Evolutionary conservation across 2,888 invertebrate species (phyloP), one percentile per base, ranked within the genome.

Genomic region (Cinara cedri): DNA sequence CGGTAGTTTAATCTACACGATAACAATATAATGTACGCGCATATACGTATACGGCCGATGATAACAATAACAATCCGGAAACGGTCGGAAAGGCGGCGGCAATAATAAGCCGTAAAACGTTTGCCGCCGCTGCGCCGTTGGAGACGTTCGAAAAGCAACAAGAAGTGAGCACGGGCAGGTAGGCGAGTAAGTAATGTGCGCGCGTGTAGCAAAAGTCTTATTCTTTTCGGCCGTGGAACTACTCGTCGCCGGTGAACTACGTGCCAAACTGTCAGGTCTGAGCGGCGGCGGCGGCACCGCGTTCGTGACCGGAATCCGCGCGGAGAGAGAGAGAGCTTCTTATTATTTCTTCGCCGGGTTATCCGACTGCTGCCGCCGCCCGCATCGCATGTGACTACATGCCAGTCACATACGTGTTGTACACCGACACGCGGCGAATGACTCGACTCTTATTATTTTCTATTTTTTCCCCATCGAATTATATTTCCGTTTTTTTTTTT

Each of bases 231-330:
- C 34, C 24, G 11, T n/a, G n/a, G n/a, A n/a, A n/a, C n/a, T n/a
- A n/a, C n/a, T n/a, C n/a, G n/a, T n/a, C n/a, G n/a, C n/a, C n/a
- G n/a, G 26, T 9, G 19, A 14, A 19, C 21, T 4, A 46, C 9
- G 16, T 10, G 16, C 46, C 19, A 11, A 34, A 44, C 62, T 34
- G 34, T 62, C 72, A 19, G 49, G 72, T 19, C 62, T 34, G 24
- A 19, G n/a, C n/a, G n/a, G 42, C 46, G 21, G 49, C 13, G 19
- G 13, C 14, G 11, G n/a, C n/a, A n/a, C n/a, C n/a, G n/a, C n/a
- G 34, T 57, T 74, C 72, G 72, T 74, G 72, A 74, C 51, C 63
- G 51, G 72, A 72, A 72, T 72, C 62, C 14, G 19, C 26, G n/a
- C n/a, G n/a, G n/a, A n/a, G n/a, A n/a, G n/a, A n/a, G n/a, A n/a